A percentile compares a stretch with the other conserved stretches of the same genome.
Evolutionary conservation across 2,113 vertebrate species (phyloP).

Genomic region (Tringa solitaria): DNA sequence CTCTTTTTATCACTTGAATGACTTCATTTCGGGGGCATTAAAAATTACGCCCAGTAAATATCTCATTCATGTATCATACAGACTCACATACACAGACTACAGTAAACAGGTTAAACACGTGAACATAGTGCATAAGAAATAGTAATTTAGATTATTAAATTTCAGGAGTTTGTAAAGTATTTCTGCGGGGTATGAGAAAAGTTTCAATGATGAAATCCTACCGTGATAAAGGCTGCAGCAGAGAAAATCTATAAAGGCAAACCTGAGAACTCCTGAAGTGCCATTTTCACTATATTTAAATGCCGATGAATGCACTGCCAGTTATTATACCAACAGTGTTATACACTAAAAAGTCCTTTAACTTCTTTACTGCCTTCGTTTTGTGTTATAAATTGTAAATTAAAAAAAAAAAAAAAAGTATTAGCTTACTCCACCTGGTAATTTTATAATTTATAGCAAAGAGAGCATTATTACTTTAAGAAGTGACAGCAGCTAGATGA

Average conservation of each 20-base stretch:
- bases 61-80: neutral
- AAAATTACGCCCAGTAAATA: neutral
- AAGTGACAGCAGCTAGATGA: neutral
- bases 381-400: neutral
- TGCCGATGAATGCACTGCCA: neutral
- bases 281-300: neutral
- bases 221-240: neutral
- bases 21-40: neutral
- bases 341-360: neutral
- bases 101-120: neutral
- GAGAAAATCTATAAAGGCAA: neutral
- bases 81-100: neutral
- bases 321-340: neutral
- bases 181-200: neutral
- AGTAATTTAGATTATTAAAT: neutral
- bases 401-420: neutral
- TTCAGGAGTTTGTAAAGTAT: neutral
- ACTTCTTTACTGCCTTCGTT: neutral
- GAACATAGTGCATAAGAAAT: neutral
- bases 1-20: neutral
- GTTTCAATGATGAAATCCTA: neutral
- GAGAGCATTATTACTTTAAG: neutral
- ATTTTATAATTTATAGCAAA: neutral
- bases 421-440: neutral
- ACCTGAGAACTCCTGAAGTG: neutral